Evolutionary conservation across 1,140 invertebrate species (phyloP).

Genomic region (Cotesia typhae): DNA sequence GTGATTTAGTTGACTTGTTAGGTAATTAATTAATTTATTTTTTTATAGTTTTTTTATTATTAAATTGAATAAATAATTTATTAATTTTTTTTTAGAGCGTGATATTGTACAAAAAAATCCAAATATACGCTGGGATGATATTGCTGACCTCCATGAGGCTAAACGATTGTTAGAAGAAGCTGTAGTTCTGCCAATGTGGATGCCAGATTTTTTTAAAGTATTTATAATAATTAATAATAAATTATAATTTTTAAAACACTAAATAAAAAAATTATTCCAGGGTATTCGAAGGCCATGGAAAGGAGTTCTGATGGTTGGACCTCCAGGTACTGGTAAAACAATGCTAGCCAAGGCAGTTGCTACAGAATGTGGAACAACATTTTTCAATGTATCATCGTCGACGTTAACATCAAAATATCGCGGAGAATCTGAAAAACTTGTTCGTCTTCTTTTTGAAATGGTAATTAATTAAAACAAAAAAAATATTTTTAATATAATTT

Average conservation of each 20-base stretch:
- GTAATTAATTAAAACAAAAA: conserved; percentile 64
- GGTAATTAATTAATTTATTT: conserved; percentile 61
- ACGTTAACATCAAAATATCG: conserved; percentile 98
- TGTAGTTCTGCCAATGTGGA: conserved; percentile 96
- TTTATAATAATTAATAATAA: conserved; percentile 4
- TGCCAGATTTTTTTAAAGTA: conserved; percentile 98
- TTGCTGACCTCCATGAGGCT: conserved; percentile 94
- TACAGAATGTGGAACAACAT: conserved; percentile 98
- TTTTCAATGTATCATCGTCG: conserved; percentile 98
- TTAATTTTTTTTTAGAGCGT: conserved; percentile 74
- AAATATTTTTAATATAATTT: conserved; percentile 12
- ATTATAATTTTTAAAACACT: too few relatives aligned
- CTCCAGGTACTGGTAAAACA: conserved; percentile 98
- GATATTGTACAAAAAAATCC: conserved; percentile 99
- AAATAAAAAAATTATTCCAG: conserved; percentile 38
- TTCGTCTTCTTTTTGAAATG: conserved; percentile 98
- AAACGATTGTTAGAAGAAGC: conserved; percentile 96
- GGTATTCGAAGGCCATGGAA: conserved; percentile 93
- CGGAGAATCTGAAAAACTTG: conserved; percentile 98
- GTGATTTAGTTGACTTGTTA: conserved; percentile 93
- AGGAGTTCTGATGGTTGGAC: conserved; percentile 97
- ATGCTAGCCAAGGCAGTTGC: conserved; percentile 99
- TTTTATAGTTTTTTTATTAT: conserved; percentile 12
- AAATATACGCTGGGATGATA: conserved; percentile 97
- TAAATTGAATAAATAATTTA: conserved; percentile 5